Evolutionary conservation across 2,113 vertebrate genomes (phyloP).

Genomic region (Cinclus mexicanus): DNA sequence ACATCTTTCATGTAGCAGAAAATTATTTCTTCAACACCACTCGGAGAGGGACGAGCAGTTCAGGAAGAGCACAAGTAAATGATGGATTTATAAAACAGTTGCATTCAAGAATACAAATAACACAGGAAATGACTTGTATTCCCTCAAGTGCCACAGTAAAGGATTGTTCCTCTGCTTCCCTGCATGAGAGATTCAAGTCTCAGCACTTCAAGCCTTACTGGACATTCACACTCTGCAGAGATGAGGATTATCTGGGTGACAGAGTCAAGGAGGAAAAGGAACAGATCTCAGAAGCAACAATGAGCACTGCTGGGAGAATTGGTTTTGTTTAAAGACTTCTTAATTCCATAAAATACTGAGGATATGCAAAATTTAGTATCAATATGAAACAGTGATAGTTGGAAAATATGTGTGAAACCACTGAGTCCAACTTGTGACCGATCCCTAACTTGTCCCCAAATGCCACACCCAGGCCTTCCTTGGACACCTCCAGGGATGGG

Average conservation of each 20-base stretch:
- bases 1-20: not conserved
- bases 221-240: not conserved
- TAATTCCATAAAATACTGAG: not conserved
- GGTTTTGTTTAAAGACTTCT: not conserved
- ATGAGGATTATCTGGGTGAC: not conserved
- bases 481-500: not conserved
- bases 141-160: not conserved
- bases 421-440: rapidly evolving
- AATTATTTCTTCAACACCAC: not conserved
- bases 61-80: not conserved
- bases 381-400: not conserved
- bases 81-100: not conserved
- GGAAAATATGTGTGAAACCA: not conserved
- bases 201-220: not conserved
- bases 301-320: not conserved
- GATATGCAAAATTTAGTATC: not conserved
- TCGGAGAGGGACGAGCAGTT: not conserved
- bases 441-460: rapidly evolving
- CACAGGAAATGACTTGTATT: not conserved
- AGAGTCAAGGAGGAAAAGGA: not conserved
- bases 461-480: not conserved
- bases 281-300: not conserved
- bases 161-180: not conserved
- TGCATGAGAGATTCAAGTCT: not conserved
- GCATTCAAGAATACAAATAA: not conserved